Evolutionary conservation across 2,888 invertebrate genomes (phyloP).

Genomic region (Lepidocyrtinus sp.): DNA sequence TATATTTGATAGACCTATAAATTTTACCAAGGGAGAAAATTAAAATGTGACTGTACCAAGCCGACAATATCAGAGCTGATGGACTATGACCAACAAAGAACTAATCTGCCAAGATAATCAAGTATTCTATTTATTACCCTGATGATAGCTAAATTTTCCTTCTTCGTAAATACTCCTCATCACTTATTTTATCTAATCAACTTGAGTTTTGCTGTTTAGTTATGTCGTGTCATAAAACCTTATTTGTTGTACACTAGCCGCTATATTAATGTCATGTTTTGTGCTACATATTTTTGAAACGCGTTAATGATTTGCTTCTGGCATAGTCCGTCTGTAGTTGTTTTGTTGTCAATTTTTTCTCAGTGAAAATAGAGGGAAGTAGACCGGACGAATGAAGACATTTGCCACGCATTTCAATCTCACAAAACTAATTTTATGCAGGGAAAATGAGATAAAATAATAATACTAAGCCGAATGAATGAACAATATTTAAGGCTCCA

Average conservation of each 20-base stretch:
- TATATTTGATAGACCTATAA: too few species aligned
- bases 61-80: neutral
- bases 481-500: too few species aligned
- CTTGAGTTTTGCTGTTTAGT: neutral
- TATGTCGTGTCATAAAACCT: constrained; percentile 15
- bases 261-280: constrained; percentile 7
- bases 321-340: constrained; percentile 1
- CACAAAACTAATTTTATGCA: neutral
- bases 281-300: neutral
- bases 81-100: neutral
- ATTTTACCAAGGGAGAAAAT: neutral
- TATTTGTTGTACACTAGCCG: constrained; percentile 12
- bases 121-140: too few species aligned
- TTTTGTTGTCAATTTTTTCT: neutral
- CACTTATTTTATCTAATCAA: neutral
- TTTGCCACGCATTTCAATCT: constrained; percentile 19
- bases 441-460: neutral
- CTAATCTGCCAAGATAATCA: too few species aligned
- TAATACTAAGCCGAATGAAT: too few species aligned
- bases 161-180: too few species aligned
- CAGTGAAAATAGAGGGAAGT: constrained; percentile 38
- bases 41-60: neutral
- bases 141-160: too few species aligned
- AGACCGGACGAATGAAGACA: constrained; percentile 44
- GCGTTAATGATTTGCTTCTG: constrained; percentile 5